These are phyloP conservation scores for Chrysotoxum bicinctum DNA, from an alignment of 2,888 invertebrate genomes.

Conservation along the genomic window DNA sequence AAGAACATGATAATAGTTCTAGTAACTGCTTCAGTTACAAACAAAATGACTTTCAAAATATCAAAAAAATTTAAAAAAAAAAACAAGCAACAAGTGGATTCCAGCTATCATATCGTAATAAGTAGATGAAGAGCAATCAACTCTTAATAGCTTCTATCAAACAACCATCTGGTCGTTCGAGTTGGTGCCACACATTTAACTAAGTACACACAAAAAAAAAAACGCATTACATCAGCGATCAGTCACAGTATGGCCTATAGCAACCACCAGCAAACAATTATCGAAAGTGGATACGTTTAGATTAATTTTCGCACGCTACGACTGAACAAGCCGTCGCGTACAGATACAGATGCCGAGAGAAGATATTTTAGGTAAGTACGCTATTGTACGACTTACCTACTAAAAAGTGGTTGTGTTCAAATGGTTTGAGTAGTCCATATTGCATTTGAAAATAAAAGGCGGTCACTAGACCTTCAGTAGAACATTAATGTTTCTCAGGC, in stretches of 20 bases:
- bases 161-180: constrained; percentile 32
- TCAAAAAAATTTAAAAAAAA: not conserved
- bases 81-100: not conserved
- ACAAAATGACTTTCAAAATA: constrained; percentile 26
- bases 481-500: constrained; percentile 25
- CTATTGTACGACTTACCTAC: not conserved
- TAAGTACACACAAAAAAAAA: not conserved
- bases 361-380: constrained; percentile 12
- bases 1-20: not conserved
- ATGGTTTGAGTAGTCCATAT: constrained; percentile 26
- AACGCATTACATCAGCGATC: constrained; percentile 49
- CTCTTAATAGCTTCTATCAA: constrained; percentile 41
- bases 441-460: constrained; percentile 29
- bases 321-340: not conserved
- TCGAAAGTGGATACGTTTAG: constrained; percentile 50
- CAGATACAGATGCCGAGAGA: constrained; percentile 16
- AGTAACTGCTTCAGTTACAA: not conserved
- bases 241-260: constrained; percentile 30
- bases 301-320: constrained; percentile 66
- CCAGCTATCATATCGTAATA: constrained; percentile 23
- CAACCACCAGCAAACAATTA: constrained; percentile 26
- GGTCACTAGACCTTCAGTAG: constrained; percentile 59
- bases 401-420: not conserved
- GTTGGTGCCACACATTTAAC: constrained; percentile 22
- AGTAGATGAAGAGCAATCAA: constrained; percentile 57